Conservation (phyloP, 2,797 vertebrate genomes). For the Eurystomus glaucurus region DNA sequence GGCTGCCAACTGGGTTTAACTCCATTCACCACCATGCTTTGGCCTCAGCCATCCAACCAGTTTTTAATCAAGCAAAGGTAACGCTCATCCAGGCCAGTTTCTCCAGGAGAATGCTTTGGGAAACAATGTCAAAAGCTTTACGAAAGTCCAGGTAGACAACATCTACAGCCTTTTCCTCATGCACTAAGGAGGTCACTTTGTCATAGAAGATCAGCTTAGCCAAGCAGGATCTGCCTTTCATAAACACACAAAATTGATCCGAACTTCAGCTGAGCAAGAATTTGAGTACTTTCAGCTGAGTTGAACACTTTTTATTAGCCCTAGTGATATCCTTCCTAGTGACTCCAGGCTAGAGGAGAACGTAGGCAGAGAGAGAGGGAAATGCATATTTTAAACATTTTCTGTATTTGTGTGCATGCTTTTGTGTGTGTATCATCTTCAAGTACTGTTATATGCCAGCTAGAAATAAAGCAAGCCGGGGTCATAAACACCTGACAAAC, state of each 20-base stretch:
- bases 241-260: neutral
- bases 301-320: neutral
- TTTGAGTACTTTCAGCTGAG: neutral
- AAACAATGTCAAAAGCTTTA: neutral
- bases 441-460: neutral
- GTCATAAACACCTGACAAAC: neutral
- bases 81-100: neutral
- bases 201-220: neutral
- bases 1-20: neutral
- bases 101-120: neutral
- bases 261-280: neutral
- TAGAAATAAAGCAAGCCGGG: neutral
- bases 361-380: neutral
- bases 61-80: neutral
- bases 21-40: neutral
- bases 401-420: neutral
- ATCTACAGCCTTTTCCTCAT: neutral
- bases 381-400: conserved; percentile 1
- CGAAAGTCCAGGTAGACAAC: neutral
- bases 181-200: neutral
- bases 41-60: neutral
- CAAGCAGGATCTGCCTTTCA: neutral
- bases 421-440: neutral
- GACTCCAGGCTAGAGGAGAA: neutral
- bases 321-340: neutral